phyloP scores from a whole-genome alignment of 2,888 invertebrate genomes.

The Junonia oenone region DNA sequence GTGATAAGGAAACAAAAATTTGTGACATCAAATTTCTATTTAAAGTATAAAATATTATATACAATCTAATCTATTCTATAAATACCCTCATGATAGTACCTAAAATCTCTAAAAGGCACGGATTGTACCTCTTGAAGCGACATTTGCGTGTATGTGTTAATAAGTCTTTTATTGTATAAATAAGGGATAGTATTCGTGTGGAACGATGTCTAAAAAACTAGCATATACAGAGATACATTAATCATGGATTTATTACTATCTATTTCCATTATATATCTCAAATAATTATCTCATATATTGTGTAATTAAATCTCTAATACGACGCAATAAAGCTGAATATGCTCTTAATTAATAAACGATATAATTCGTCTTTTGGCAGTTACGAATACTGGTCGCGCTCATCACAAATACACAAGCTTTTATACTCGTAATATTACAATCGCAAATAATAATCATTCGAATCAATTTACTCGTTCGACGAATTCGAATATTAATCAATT shows the following conservation, averaged over 20 bases:
- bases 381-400: constrained; percentile 67
- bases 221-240: not conserved
- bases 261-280: not conserved
- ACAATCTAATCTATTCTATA: constrained; percentile 50
- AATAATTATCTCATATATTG: not conserved
- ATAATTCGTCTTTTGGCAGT: constrained; percentile 65
- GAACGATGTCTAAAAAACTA: not conserved
- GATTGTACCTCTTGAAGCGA: constrained; percentile 64
- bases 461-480: constrained; percentile 5
- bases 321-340: constrained; percentile 44
- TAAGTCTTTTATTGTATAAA: constrained; percentile 1
- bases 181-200: not conserved
- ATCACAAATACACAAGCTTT: constrained; percentile 68
- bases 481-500: constrained; percentile 2
- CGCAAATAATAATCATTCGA: constrained; percentile 8
- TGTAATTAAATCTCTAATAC: constrained; percentile 14
- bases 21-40: constrained; percentile 25
- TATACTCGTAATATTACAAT: constrained; percentile 20
- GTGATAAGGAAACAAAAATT: not conserved
- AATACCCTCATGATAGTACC: constrained; percentile 66
- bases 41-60: constrained; percentile 42
- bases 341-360: constrained; percentile 40
- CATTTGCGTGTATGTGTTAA: constrained; percentile 15
- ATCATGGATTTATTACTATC: not conserved
- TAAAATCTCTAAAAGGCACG: constrained; percentile 59